These are phyloP conservation scores for Poecile montanus DNA, from an alignment of 2,797 vertebrate genomes.

Conservation along the genomic window DNA sequence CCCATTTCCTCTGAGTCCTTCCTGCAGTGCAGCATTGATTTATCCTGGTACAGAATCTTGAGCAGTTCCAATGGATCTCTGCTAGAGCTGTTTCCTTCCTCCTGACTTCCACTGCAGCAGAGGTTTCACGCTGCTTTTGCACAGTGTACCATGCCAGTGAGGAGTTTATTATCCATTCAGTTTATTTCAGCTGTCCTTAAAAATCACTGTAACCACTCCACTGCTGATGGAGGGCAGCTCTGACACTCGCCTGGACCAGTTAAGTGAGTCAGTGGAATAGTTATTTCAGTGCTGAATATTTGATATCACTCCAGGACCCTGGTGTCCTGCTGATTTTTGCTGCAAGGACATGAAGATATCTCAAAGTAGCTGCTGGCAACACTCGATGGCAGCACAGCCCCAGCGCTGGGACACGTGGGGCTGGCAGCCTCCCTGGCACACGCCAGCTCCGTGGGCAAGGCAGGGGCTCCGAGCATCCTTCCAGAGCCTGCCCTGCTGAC, in stretches of 20 bases:
- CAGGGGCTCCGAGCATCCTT: not conserved
- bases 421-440: not conserved
- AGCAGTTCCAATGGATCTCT: not conserved
- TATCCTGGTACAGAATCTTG: not conserved
- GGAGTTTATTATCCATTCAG: not conserved
- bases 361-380: not conserved
- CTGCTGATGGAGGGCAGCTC: not conserved
- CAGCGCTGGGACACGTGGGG: not conserved
- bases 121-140: not conserved
- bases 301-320: not conserved
- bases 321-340: not conserved
- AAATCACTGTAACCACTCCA: not conserved
- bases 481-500: not conserved
- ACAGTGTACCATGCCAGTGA: not conserved
- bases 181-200: not conserved
- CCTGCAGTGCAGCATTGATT: not conserved
- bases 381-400: fast-evolving
- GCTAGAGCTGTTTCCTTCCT: not conserved
- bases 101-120: fast-evolving
- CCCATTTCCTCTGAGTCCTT: not conserved
- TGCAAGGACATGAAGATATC: not conserved
- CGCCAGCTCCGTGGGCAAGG: fast-evolving
- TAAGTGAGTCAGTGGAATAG: not conserved
- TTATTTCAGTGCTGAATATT: not conserved
- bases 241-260: not conserved